phyloP scores from a whole-genome alignment of 2,888 invertebrate species.

The Hirtodrosophila trivittata region DNA sequence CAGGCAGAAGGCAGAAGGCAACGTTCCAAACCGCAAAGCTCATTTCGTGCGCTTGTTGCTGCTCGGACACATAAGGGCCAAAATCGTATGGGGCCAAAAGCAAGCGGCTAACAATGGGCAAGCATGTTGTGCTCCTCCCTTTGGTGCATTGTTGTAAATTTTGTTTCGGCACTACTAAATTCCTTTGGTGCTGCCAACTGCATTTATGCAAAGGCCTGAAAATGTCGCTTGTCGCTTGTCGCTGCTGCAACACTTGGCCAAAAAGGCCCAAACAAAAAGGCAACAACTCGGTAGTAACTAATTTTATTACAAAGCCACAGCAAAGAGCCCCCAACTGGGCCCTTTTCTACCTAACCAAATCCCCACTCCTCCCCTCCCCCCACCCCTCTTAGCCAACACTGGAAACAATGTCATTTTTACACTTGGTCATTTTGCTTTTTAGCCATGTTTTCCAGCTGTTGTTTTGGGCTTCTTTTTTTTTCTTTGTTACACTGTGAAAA shows the following conservation, averaged over 20 bases:
- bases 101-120: slow-evolving; percentile 30
- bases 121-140: slow-evolving; percentile 25
- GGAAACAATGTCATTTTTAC: slow-evolving; percentile 74
- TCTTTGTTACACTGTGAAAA: slow-evolving; percentile 46
- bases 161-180: slow-evolving; percentile 69
- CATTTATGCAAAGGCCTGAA: slow-evolving; percentile 72
- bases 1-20: background rate
- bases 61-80: slow-evolving; percentile 10
- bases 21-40: slow-evolving; percentile 48
- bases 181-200: slow-evolving; percentile 68
- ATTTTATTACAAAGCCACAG: slow-evolving; percentile 71
- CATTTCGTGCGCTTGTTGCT: slow-evolving; percentile 53
- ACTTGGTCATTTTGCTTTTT: slow-evolving; percentile 68
- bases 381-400: slow-evolving; percentile 1
- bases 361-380: background rate
- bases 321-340: slow-evolving; percentile 63
- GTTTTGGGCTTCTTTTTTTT: slow-evolving; percentile 3
- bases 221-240: slow-evolving; percentile 16
- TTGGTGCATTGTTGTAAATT: slow-evolving; percentile 70
- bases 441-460: slow-evolving; percentile 27
- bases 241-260: slow-evolving; percentile 32
- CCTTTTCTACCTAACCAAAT: slow-evolving; percentile 1
- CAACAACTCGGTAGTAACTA: slow-evolving; percentile 51
- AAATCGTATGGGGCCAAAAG: slow-evolving; percentile 11
- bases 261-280: slow-evolving; percentile 30